Evolutionary conservation across 2,888 invertebrate species (phyloP), one percentile per base, ranked within the genome.

Genomic region (Sphecodes monilicornis): DNA sequence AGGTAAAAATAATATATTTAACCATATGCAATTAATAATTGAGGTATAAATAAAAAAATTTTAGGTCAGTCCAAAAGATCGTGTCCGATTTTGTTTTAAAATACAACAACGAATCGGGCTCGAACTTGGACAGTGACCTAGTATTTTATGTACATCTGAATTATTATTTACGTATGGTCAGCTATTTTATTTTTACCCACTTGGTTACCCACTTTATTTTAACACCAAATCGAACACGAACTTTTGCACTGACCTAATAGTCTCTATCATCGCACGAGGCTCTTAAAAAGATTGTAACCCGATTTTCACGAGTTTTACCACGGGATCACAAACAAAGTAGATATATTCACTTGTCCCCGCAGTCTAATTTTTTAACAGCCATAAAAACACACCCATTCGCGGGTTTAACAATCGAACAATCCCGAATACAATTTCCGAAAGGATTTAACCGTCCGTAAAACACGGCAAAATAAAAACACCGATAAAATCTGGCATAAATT

Each of bases 401-500:
- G 3, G 64, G 32, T 29, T 64, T 64, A 64, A 64, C 64, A 64
- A 32, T 64, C 64, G 64, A 64, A 64, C 32, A 64, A 18, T 18
- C 29, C 29, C 64, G 32, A 22, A 64, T 18, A 29, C 29, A 22
- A 64, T 22, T 32, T 1, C 32, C 18, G 64, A 16, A 16, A 18
- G 64, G 32, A 32, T 32, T 64, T 16, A 57, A 57, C 57, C 64
- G 18, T 3, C 10, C 32, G 32, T 64, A 64, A 64, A 64, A 64
- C 64, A 18, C 29, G 8, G 10, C 64, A 32, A 64, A 32, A 64
- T 32, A 64, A 32, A 64, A 64, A 29, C 29, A 29, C 22, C 64
- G 64, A 64, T 64, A 64, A 64, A 64, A 64, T 32, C 32, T 64
- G 32, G 22, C 32, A 32, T 64, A 64, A 60, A 60, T 60, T 60